phyloP scores from a whole-genome alignment of 2,113 vertebrate genomes.

The Brachirus orientalis region DNA sequence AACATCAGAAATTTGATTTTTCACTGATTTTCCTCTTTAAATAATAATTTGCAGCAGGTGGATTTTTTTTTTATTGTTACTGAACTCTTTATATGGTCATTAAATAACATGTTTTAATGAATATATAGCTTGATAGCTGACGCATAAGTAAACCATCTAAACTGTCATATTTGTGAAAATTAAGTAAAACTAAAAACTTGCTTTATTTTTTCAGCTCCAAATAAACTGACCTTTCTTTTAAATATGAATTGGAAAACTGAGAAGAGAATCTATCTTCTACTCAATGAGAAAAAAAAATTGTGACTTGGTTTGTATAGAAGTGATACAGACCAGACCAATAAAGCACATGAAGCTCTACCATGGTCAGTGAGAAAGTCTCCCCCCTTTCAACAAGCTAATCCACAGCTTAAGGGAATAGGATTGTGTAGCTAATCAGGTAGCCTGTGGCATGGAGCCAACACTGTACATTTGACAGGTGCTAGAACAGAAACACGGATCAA shows the following conservation, averaged over 20 bases:
- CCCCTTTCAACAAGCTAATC: constrained; percentile 74
- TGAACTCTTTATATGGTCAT: too few species aligned
- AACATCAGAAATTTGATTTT: too few species aligned
- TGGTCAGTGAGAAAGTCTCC: constrained; percentile 35
- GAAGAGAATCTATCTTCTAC: too few species aligned
- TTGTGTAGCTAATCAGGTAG: constrained; percentile 50
- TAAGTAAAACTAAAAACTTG: too few species aligned
- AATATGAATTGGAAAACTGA: too few species aligned
- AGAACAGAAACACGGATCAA: constrained; percentile 47
- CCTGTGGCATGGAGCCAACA: constrained; percentile 26
- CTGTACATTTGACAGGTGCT: constrained; percentile 51
- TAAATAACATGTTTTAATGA: too few species aligned
- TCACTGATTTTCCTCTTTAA: too few species aligned
- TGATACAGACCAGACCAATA: constrained; percentile 50
- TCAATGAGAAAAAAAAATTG: background rate
- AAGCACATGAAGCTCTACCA: constrained; percentile 39
- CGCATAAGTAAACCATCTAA: too few species aligned
- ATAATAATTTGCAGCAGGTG: too few species aligned
- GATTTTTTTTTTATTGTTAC: too few species aligned
- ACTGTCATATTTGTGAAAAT: too few species aligned
- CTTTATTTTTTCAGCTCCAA: background rate
- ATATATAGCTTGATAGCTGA: too few species aligned
- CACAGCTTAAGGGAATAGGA: constrained; percentile 78
- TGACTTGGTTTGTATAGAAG: constrained; percentile 33
- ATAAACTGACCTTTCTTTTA: background rate